A percentile compares a stretch with the other conserved stretches of the same genome.
These are phyloP conservation scores for Nannobrachium achirus DNA, from an alignment of 2,113 vertebrate genomes.

Conservation along the genomic window DNA sequence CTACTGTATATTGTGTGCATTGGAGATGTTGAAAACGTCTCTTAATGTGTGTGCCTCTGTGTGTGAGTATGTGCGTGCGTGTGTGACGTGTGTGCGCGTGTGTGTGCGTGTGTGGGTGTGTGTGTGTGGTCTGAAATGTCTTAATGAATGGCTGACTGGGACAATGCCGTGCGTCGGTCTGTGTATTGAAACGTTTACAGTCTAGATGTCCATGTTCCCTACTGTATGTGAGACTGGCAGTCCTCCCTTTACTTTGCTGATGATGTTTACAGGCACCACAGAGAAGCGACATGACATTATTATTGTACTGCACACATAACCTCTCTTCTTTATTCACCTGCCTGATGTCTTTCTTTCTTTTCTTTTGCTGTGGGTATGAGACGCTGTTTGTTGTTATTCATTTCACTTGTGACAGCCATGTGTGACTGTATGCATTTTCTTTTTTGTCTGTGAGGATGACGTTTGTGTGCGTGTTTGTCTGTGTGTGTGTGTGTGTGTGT, in stretches of 20 bases:
- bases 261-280: constrained; percentile 73
- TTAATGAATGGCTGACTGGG: constrained; percentile 36
- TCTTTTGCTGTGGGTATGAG: constrained; percentile 44
- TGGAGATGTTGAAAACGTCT: constrained; percentile 36
- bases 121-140: constrained; percentile 13
- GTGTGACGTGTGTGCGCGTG: constrained; percentile 29
- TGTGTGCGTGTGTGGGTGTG: constrained; percentile 26
- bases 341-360: constrained; percentile 24
- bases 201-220: constrained; percentile 67
- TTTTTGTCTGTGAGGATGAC: neutral
- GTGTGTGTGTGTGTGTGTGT: constrained; percentile 15
- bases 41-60: constrained; percentile 6
- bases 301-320: constrained; percentile 55
- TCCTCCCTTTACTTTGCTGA: constrained; percentile 74
- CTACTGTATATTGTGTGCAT: constrained; percentile 50
- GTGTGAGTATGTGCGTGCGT: constrained; percentile 32
- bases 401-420: constrained; percentile 54
- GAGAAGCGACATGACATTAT: constrained; percentile 59
- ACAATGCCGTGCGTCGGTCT: constrained; percentile 41
- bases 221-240: constrained; percentile 53
- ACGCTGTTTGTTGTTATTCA: constrained; percentile 31
- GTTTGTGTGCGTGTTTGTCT: constrained; percentile 26
- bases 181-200: constrained; percentile 79
- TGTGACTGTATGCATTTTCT: too few relatives aligned
- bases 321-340: constrained; percentile 22